Evolutionary conservation across 2,113 vertebrate genomes (phyloP), one percentile per base, ranked within the genome.

Genomic region (Cinclus mexicanus): DNA sequence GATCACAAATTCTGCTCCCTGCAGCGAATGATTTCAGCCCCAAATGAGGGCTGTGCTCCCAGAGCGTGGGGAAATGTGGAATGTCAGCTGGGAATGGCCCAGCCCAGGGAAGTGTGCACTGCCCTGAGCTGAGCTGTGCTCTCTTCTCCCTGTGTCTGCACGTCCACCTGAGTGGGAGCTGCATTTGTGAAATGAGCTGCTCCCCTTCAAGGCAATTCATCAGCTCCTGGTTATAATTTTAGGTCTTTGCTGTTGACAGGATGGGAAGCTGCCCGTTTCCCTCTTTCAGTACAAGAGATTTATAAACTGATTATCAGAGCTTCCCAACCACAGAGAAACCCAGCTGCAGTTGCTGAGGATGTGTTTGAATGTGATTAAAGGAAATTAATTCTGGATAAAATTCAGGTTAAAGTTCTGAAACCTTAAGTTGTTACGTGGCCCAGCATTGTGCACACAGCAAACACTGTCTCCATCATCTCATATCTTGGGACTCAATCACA

Each of bases 311-410:
- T 79, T 84, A 76, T 88, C 53, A 78, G 93, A 93, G 25, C 78
- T 31, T 82, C 68, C 72, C 56, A 74, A 4, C 18, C 81, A 47
- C 12, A 37, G 39, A 87, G 76, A 76, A 94, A 72, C 68, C 35
- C 37, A 64, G 3, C 20, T 41, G 56, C 39, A 61, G 8, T 2
- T 74, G 68, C 44, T 79, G 89, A 91, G 22, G 44, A 41, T 59
- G 50, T 41, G 85, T 80, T 20, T 86, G 18, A 60, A 67, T 71
- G 53, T 46, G 84, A 87, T 67, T 78, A 96, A 80, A 97, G 81
- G 81, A 97, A 97, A 97, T 97, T 74, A 94, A 59, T 88, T 92
- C 93, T 12, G 7, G 61, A 71, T 84, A 88, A 96, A 97, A 88
- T 49, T 55, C 80, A 90, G 65, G 55, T 83, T 70, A 64, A 70